Conservation (phyloP, 2,888 invertebrate species). For the Meganola albula region DNA sequence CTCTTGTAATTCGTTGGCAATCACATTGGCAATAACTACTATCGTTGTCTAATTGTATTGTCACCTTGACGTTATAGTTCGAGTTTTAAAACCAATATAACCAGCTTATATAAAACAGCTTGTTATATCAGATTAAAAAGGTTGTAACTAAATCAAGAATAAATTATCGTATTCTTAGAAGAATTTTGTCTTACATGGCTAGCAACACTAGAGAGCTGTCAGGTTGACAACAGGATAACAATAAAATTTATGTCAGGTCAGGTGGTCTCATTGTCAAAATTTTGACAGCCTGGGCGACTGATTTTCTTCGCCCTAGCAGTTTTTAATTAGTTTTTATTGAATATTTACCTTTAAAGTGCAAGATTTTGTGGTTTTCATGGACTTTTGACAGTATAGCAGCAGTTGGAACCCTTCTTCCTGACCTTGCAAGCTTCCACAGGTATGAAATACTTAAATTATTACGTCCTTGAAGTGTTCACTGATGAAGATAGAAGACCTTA, state of each 20-base stretch:
- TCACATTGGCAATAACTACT: no score
- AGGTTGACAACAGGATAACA: constrained; percentile 6
- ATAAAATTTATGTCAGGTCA: constrained; percentile 12
- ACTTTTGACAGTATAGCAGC: constrained; percentile 15
- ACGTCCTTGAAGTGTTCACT: constrained; percentile 38
- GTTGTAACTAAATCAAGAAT: no score
- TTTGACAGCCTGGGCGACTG: constrained; percentile 20
- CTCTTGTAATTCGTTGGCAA: no score
- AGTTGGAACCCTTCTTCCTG: constrained; percentile 14
- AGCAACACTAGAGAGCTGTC: no score
- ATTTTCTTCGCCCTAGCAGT: constrained; percentile 25
- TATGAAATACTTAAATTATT: constrained; percentile 37
- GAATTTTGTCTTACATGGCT: no score
- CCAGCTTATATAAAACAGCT: no score
- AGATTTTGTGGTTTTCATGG: constrained; percentile 24
- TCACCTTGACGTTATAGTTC: no score
- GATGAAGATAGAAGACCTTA: constrained; percentile 36
- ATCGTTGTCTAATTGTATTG: no score
- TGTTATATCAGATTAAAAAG: no score
- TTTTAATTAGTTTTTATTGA: constrained; percentile 20
- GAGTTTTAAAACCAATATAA: constrained; percentile 15
- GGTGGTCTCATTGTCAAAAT: constrained; percentile 17
- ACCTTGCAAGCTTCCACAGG: constrained; percentile 26
- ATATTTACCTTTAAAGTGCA: constrained; percentile 10
- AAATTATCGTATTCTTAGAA: no score